A percentile compares a stretch with the other conserved stretches of the same genome.
Evolutionary conservation across 2,113 vertebrate species (phyloP).

Genomic region (Nestor notabilis): DNA sequence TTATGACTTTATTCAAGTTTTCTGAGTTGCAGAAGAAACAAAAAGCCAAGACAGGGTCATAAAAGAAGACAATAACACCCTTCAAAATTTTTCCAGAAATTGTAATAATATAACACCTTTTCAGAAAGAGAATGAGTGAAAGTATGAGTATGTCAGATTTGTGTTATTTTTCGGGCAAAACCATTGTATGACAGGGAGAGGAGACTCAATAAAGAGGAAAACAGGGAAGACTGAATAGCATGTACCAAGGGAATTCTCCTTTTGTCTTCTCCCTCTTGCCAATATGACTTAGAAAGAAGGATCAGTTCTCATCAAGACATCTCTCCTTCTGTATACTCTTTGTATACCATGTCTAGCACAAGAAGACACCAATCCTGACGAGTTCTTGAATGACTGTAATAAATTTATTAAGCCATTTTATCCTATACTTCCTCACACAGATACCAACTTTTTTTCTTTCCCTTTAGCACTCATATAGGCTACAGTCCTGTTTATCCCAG

Average conservation of each 20-base stretch:
- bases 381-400: background rate
- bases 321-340: background rate
- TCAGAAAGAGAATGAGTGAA: background rate
- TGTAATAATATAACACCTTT: background rate
- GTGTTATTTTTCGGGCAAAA: background rate
- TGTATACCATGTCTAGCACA: background rate
- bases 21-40: background rate
- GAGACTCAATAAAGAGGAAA: accelerated
- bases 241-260: background rate
- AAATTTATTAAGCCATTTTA: background rate
- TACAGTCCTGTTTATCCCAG: background rate
- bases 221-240: background rate
- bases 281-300: background rate
- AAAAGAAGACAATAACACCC: background rate
- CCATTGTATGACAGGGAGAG: background rate
- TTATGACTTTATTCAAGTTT: background rate
- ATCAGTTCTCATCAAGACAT: background rate
- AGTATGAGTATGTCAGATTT: background rate
- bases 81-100: background rate
- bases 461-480: background rate
- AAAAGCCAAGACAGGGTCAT: background rate
- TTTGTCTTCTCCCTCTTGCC: background rate
- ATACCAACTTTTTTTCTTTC: background rate
- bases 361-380: background rate
- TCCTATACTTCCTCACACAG: background rate